phyloP scores from a whole-genome alignment of 2,888 invertebrate species.

The Diabrotica balteata region DNA sequence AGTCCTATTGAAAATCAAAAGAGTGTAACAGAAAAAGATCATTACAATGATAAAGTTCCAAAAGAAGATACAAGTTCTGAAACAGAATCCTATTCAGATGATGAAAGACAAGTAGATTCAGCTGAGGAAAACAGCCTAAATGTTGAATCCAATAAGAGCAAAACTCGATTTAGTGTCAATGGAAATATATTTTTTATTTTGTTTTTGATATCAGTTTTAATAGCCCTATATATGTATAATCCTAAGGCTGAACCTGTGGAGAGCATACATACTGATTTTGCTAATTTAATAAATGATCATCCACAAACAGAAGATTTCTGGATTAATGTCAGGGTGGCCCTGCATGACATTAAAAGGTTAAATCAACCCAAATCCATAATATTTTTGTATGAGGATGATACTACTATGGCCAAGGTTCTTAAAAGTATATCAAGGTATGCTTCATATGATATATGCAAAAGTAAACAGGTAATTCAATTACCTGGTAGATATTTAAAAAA shows the following conservation, averaged over 20 bases:
- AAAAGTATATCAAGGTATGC: conserved; percentile 52
- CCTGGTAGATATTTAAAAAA: conserved; percentile 49
- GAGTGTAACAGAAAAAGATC: neutral
- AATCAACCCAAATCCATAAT: conserved; percentile 57
- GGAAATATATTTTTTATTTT: neutral
- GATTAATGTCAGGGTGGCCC: conserved; percentile 51
- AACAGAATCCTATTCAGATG: too few species aligned
- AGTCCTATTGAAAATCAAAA: conserved; percentile 32
- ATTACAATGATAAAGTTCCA: too few species aligned
- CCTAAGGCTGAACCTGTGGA: neutral
- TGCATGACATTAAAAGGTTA: conserved; percentile 50
- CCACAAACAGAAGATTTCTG: conserved; percentile 56
- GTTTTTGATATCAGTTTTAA: neutral
- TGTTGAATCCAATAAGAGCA: too few species aligned
- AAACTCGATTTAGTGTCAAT: too few species aligned
- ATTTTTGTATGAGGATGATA: conserved; percentile 54
- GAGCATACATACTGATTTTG: conserved; percentile 34
- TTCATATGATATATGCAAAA: conserved; percentile 44
- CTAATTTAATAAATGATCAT: conserved; percentile 42
- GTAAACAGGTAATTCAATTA: conserved; percentile 44
- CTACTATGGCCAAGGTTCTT: conserved; percentile 51
- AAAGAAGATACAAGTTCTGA: too few species aligned
- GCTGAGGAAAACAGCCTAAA: too few species aligned
- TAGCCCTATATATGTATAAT: conserved; percentile 1
- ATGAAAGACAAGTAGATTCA: too few species aligned